A percentile compares a stretch with the other conserved stretches of the same genome.
Evolutionary conservation across 2,888 invertebrate genomes (phyloP).

Genomic region (Plusia festucae): DNA sequence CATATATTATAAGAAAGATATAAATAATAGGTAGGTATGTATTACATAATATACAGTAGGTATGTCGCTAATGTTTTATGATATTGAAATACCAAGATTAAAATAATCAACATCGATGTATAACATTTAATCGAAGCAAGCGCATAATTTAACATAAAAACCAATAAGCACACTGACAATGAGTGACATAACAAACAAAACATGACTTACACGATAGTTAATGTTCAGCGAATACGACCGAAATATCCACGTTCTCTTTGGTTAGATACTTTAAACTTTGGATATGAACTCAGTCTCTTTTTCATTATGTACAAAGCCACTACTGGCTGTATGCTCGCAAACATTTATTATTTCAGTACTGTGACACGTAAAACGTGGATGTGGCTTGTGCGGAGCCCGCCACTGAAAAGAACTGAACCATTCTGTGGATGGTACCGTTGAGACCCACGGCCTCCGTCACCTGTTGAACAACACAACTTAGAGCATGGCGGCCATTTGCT

Average conservation of each 20-base stretch:
- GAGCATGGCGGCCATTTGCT: slow-evolving; percentile 80
- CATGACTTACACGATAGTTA: slow-evolving; percentile 88
- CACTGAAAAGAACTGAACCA: slow-evolving; percentile 91
- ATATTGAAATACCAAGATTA: slow-evolving; percentile 42
- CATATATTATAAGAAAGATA: slow-evolving; percentile 33
- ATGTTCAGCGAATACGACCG: slow-evolving; percentile 83
- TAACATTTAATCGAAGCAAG: slow-evolving; percentile 82
- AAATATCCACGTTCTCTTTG: slow-evolving; percentile 86
- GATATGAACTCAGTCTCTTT: slow-evolving; percentile 86
- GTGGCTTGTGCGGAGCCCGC: slow-evolving; percentile 90
- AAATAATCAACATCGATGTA: slow-evolving; percentile 46
- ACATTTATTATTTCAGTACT: slow-evolving; percentile 84
- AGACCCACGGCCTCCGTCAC: slow-evolving; percentile 90
- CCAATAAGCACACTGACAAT: slow-evolving; percentile 88
- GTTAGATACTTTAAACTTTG: slow-evolving; percentile 81
- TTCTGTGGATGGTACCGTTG: slow-evolving; percentile 90
- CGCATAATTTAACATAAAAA: slow-evolving; percentile 77
- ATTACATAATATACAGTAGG: slow-evolving; percentile 44
- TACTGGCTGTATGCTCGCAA: slow-evolving; percentile 72
- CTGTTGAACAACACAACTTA: slow-evolving; percentile 89
- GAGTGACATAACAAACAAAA: slow-evolving; percentile 88
- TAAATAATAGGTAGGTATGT: slow-evolving; percentile 25
- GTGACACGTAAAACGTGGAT: slow-evolving; percentile 91
- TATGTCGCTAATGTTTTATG: slow-evolving; percentile 33
- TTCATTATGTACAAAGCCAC: slow-evolving; percentile 86